Evolutionary conservation across 2,113 vertebrate genomes (phyloP).

Genomic region (Hyla sarda): DNA sequence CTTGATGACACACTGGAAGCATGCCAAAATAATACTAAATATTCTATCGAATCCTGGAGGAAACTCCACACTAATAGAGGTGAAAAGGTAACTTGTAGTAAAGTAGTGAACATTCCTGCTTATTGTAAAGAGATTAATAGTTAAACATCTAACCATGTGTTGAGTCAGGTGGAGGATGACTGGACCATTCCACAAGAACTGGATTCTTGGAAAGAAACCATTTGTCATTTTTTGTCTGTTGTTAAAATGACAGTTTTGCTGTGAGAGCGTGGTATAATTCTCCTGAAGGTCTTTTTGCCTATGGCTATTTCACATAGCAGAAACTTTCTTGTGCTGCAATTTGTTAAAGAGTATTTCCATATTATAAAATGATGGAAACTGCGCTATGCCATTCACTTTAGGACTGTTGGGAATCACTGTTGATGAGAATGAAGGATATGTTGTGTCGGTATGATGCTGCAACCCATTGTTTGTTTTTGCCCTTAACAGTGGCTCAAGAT

Average conservation of each 20-base stretch:
- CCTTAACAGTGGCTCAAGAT: too few relatives aligned
- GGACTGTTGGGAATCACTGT: too few relatives aligned
- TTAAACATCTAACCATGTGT: slow-evolving; percentile 23
- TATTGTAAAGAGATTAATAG: slow-evolving; percentile 34
- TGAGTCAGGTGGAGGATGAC: slow-evolving; percentile 20
- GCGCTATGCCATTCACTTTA: too few relatives aligned
- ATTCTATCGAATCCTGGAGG: background rate
- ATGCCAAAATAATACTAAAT: background rate
- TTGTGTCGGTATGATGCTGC: too few relatives aligned
- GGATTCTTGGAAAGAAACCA: slow-evolving; percentile 38
- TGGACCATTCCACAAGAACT: background rate
- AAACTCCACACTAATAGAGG: background rate
- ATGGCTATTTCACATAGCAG: background rate
- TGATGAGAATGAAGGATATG: too few relatives aligned
- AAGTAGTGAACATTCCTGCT: slow-evolving; percentile 13
- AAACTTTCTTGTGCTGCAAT: background rate
- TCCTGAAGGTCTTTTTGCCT: background rate
- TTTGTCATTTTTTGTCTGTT: background rate
- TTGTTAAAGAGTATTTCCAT: background rate
- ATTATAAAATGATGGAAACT: too few relatives aligned
- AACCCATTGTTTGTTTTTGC: too few relatives aligned
- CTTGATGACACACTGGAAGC: too few relatives aligned
- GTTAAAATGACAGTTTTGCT: slow-evolving; percentile 9
- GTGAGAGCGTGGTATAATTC: background rate
- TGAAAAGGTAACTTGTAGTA: slow-evolving; percentile 6